Evolutionary conservation across 2,888 invertebrate genomes (phyloP).

Genomic region (Vesta saturnalis): DNA sequence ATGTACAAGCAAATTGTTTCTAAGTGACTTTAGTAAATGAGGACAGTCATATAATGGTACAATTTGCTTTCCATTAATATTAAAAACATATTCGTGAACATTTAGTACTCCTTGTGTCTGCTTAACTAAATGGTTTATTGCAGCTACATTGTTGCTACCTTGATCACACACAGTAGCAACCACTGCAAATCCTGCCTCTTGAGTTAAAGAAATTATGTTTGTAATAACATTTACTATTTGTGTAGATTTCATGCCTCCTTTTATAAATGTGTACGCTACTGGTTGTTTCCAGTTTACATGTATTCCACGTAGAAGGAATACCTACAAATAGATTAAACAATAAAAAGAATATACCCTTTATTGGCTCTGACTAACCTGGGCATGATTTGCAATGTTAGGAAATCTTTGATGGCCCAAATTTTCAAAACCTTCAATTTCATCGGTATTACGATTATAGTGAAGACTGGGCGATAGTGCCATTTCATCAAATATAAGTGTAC

Average conservation of each 20-base stretch:
- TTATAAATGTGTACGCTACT: neutral
- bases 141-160: neutral
- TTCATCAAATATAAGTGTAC: slow-evolving; percentile 22
- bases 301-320: neutral
- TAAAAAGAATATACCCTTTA: too few relatives aligned
- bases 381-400: slow-evolving; percentile 8
- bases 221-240: neutral
- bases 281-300: neutral
- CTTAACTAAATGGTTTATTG: neutral
- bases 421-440: neutral
- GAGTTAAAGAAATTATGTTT: neutral
- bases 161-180: slow-evolving; percentile 1
- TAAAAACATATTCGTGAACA: neutral
- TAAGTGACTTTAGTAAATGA: neutral
- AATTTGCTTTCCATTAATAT: neutral
- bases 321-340: too few relatives aligned
- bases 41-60: slow-evolving; percentile 10
- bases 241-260: neutral
- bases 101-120: neutral
- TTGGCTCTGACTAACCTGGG: too few relatives aligned
- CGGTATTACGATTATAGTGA: neutral
- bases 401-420: slow-evolving; percentile 19
- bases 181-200: neutral
- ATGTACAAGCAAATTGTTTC: slow-evolving; percentile 12
- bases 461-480: slow-evolving; percentile 9